Evolutionary conservation across 2,888 invertebrate genomes (phyloP).

Genomic region (Eugnorisma glareosa): DNA sequence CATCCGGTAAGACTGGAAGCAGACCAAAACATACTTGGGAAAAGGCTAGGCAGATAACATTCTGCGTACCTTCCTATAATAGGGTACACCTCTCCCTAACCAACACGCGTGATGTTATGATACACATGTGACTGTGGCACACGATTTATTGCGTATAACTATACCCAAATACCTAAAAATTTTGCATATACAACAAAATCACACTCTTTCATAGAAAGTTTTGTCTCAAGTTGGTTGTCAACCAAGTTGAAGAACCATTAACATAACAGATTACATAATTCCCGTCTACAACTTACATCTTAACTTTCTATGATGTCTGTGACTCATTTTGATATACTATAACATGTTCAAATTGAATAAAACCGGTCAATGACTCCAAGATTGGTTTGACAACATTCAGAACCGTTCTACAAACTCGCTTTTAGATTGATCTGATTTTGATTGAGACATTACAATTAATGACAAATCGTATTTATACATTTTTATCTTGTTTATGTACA

Average conservation of each 20-base stretch:
- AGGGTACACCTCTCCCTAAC: too few species aligned
- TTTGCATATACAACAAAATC: neutral
- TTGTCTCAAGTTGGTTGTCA: conserved; percentile 7
- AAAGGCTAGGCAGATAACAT: too few species aligned
- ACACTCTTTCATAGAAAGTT: conserved; percentile 16
- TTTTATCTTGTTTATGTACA: conserved; percentile 6
- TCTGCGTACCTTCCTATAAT: too few species aligned
- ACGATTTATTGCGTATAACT: too few species aligned
- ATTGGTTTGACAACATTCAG: neutral
- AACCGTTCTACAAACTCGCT: neutral
- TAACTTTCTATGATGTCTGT: conserved; percentile 31
- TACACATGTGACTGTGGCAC: too few species aligned
- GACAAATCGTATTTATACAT: neutral
- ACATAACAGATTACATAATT: conserved; percentile 32
- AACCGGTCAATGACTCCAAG: conserved; percentile 7
- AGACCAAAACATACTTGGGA: too few species aligned
- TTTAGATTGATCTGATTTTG: neutral
- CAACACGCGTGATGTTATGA: too few species aligned
- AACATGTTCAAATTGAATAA: neutral
- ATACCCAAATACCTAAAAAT: neutral
- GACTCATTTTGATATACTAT: conserved; percentile 17
- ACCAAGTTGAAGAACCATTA: neutral
- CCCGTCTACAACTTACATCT: conserved; percentile 1
- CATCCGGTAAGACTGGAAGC: too few species aligned
- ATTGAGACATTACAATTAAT: neutral